A percentile compares a stretch with the other conserved stretches of the same genome.
Conservation (phyloP, 2,113 vertebrate genomes). For the Carollia perspicillata region DNA sequence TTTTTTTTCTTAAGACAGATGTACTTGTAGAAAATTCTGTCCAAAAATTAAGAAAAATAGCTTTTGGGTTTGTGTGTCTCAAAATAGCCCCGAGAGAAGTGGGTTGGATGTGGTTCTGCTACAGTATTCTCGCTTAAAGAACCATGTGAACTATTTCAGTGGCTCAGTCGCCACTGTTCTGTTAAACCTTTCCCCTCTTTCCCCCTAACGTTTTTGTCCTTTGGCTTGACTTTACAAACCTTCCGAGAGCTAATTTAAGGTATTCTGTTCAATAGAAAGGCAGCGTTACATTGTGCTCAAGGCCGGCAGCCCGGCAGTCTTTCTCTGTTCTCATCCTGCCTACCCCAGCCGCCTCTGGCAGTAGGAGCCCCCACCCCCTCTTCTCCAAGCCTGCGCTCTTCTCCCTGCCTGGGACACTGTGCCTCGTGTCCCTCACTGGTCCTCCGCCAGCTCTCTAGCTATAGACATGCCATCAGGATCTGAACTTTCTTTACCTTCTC, state of each 20-base stretch:
- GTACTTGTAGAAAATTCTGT: not conserved
- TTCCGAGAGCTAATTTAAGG: not conserved
- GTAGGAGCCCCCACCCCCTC: rapidly evolving
- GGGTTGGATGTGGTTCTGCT: not conserved
- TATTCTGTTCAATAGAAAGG: not conserved
- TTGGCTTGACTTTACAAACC: not conserved
- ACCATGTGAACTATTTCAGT: not conserved
- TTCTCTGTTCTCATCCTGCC: not conserved
- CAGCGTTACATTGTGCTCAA: rapidly evolving
- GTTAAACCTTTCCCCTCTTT: not conserved
- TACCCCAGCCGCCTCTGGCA: not conserved
- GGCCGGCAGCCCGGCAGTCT: not conserved
- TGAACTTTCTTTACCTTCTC: not conserved
- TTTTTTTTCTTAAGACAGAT: not conserved
- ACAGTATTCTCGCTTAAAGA: not conserved
- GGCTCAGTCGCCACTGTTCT: not conserved
- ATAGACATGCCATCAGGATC: not conserved
- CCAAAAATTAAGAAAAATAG: not conserved
- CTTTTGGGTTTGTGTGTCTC: not conserved
- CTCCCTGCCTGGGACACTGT: not conserved
- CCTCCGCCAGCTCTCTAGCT: not conserved
- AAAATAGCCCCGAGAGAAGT: not conserved
- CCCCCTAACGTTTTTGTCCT: not conserved
- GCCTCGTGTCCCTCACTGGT: rapidly evolving
- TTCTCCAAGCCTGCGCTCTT: not conserved